Percentiles rank a stretch among this genome's conserved stretches.
Evolutionary conservation across 2,888 invertebrate species (phyloP).

Genomic region (Calephelis perditalis): DNA sequence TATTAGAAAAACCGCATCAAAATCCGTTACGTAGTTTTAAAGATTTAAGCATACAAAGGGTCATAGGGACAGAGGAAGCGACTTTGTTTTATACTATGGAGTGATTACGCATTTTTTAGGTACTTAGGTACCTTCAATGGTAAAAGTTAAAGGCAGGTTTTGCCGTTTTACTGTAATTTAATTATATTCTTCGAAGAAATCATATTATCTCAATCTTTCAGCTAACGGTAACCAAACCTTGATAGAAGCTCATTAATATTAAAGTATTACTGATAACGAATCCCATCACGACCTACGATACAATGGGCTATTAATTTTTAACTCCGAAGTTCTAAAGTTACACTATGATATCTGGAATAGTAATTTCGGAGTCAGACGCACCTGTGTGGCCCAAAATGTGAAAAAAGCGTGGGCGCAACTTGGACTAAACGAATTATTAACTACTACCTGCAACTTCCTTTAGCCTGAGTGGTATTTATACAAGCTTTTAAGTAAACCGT

Average conservation of each 20-base stretch:
- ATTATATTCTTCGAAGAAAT: too few species aligned
- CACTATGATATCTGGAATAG: slow-evolving; percentile 53
- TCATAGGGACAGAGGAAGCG: too few species aligned
- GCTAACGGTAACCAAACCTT: not conserved
- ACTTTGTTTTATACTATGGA: too few species aligned
- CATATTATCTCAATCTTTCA: too few species aligned
- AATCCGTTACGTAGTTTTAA: too few species aligned
- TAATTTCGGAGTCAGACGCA: slow-evolving; percentile 68
- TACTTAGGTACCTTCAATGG: too few species aligned
- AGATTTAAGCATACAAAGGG: too few species aligned
- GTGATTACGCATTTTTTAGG: too few species aligned
- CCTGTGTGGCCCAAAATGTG: slow-evolving; percentile 69
- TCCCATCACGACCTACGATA: slow-evolving; percentile 41
- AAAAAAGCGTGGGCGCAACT: slow-evolving; percentile 71
- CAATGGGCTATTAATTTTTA: slow-evolving; percentile 53
- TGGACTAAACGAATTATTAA: slow-evolving; percentile 75
- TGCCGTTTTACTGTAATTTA: too few species aligned
- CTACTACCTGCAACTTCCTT: slow-evolving; percentile 69
- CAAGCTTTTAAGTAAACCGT: slow-evolving; percentile 16
- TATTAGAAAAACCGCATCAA: too few species aligned
- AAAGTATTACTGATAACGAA: slow-evolving; percentile 34
- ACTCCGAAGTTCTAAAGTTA: slow-evolving; percentile 14
- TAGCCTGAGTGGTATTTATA: slow-evolving; percentile 29
- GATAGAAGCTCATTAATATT: slow-evolving; percentile 28
- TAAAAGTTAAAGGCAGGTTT: too few species aligned